Base-by-base conservation (phyloP, 2,888 invertebrate species). In the Amblyjoppa proteus region DNA sequence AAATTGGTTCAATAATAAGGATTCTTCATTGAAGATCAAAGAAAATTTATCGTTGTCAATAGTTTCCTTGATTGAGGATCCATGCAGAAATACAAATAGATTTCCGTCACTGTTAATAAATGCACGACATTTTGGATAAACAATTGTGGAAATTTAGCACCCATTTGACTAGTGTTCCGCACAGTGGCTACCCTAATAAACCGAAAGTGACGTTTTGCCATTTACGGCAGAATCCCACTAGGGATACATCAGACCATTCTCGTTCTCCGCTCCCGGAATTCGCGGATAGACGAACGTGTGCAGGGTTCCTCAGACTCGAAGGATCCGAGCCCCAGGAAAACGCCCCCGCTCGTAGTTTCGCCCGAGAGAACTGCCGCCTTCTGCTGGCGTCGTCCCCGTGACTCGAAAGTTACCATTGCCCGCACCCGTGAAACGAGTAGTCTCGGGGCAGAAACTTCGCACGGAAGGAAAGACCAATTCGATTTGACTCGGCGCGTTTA, bases 401-500 rank as follows among this genome's bases (percentile, higher is more conserved):
- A 68, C 85, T 69, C 75, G 81, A 84, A 88, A 88, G 81, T 88
- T 88, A 81, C 84, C 74, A 82, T 85, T 84, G 84, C 85, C 83
- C 53, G 51, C 45, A 86, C 61, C 88, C 88, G 88, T 88, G 88
- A 88, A 88, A 89, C 87, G 89, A 88, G 89, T 89, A 88, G 89
- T 89, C 86, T 87, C 70, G 78, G 79, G 31, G 13, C 77, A 71
- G 79, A 88, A 89, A 89, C 88, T 89, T 88, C 75, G 70, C 68
- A 28, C 38, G 38, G 68, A 66, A 58, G 68, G 51, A 78, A 87
- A 84, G 87, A 83, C 88, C 89, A 88, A 89, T 89, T 89, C 88
- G 88, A 89, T 88, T 88, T 89, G 88, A 88, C 89, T 88, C 88
- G 85, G 80, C 85, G 83, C 88, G 84, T 88, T 87, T 88, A 87